A percentile compares a stretch with the other conserved stretches of the same genome.
These are phyloP conservation scores for Peribatodes rhomboidaria DNA, from an alignment of 2,888 invertebrate species.

Conservation along the genomic window DNA sequence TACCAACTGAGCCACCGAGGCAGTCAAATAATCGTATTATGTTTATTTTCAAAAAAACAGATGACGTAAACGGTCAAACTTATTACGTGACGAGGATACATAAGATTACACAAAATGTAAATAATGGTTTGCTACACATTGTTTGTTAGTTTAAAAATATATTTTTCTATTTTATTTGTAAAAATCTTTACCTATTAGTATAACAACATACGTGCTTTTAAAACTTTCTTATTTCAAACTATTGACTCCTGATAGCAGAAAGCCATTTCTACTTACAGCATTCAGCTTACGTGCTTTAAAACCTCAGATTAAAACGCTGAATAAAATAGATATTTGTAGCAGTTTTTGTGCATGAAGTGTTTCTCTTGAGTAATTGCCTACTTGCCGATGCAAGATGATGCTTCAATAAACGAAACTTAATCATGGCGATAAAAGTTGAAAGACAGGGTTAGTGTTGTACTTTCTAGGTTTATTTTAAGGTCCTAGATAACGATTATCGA, in stretches of 20 bases:
- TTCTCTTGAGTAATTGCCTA: conserved; percentile 51
- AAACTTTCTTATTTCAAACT: neutral
- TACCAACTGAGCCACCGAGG: too few relatives aligned
- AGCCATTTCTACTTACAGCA: neutral
- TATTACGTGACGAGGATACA: too few relatives aligned
- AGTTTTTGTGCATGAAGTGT: conserved; percentile 18
- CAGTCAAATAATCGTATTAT: too few relatives aligned
- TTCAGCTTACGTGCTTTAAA: neutral
- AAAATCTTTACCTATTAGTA: neutral
- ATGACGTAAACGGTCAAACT: too few relatives aligned
- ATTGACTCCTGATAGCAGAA: too few relatives aligned
- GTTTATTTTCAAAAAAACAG: too few relatives aligned
- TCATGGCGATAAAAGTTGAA: conserved; percentile 66
- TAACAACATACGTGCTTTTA: neutral
- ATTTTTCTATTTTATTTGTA: too few relatives aligned
- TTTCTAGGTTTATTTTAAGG: neutral
- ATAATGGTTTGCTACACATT: too few relatives aligned
- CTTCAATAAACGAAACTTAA: conserved; percentile 67
- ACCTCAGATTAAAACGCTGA: neutral
- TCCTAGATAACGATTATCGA: too few relatives aligned
- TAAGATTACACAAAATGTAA: too few relatives aligned
- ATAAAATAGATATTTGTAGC: neutral
- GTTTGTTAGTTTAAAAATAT: too few relatives aligned
- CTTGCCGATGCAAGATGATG: conserved; percentile 57
- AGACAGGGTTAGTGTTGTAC: conserved; percentile 64